phyloP scores from a whole-genome alignment of 2,888 invertebrate species.

The Trichopoda pennipes region DNA sequence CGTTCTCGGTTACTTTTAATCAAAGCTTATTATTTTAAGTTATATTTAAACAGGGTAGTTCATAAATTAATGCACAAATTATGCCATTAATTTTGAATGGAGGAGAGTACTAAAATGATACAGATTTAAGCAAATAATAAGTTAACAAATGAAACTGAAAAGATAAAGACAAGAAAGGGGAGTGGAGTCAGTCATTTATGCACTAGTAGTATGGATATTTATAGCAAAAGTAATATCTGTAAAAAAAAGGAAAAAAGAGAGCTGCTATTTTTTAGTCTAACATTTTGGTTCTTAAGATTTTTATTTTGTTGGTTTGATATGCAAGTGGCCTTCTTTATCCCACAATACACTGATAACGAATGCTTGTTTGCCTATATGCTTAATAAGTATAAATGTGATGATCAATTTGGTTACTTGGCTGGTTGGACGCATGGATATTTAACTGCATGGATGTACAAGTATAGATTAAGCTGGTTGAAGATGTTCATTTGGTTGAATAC shows the following conservation, averaged over 20 bases:
- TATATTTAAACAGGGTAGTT: too few relatives aligned
- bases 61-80: neutral
- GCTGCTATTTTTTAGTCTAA: conserved; percentile 50
- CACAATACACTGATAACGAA: conserved; percentile 45
- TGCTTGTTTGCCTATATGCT: conserved; percentile 20
- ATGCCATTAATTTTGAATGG: neutral
- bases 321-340: conserved; percentile 44
- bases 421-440: conserved; percentile 41
- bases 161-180: conserved; percentile 61
- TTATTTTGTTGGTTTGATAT: conserved; percentile 42
- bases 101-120: conserved; percentile 59
- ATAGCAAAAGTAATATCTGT: conserved; percentile 39
- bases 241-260: conserved; percentile 10
- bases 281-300: conserved; percentile 20
- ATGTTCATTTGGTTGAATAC: conserved; percentile 43
- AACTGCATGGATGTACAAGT: conserved; percentile 26
- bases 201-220: conserved; percentile 8
- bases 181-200: conserved; percentile 49
- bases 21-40: too few relatives aligned
- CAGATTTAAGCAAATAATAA: conserved; percentile 70
- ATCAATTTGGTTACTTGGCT: conserved; percentile 62
- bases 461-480: conserved; percentile 29
- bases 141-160: conserved; percentile 68
- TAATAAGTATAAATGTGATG: conserved; percentile 54
- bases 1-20: too few relatives aligned